Evolutionary conservation across 2,113 vertebrate genomes (phyloP).

Genomic region (Rhinoderma darwinii): DNA sequence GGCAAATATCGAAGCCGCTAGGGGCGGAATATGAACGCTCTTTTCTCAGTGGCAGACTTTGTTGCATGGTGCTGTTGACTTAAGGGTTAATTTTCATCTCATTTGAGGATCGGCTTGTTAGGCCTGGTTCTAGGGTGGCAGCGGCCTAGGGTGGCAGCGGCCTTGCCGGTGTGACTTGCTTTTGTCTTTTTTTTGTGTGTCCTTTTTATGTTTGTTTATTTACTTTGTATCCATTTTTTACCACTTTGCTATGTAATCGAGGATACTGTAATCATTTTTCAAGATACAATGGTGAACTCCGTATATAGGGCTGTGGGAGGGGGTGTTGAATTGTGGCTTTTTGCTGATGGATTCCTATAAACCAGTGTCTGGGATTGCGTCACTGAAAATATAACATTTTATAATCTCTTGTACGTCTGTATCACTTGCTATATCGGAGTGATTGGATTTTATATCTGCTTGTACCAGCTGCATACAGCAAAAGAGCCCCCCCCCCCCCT

Average conservation of each 20-base stretch:
- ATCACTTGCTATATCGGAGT: not conserved
- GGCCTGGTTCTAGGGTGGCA: not conserved
- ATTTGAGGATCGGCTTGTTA: not conserved
- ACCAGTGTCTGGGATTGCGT: constrained; percentile 9
- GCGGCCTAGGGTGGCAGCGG: not conserved
- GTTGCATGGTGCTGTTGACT: constrained; percentile 53
- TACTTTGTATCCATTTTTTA: not conserved
- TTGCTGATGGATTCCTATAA: constrained; percentile 2
- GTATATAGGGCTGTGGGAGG: too few relatives aligned
- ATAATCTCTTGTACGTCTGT: constrained; percentile 42
- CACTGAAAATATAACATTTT: constrained; percentile 17
- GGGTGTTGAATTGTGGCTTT: not conserved
- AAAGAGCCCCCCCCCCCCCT: not conserved
- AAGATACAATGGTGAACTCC: not conserved
- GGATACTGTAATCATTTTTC: not conserved
- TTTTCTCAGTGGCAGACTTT: constrained; percentile 45
- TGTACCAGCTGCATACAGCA: not conserved
- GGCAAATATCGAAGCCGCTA: not conserved
- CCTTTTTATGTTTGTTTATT: not conserved
- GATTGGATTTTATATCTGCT: constrained; percentile 37
- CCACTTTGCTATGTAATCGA: not conserved
- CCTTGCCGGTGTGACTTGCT: not conserved
- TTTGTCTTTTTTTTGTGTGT: not conserved
- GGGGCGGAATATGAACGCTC: not conserved
- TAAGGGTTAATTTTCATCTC: constrained; percentile 23